Base-by-base conservation (phyloP, 2,113 vertebrate species). In the Athene cunicularia region DNA sequence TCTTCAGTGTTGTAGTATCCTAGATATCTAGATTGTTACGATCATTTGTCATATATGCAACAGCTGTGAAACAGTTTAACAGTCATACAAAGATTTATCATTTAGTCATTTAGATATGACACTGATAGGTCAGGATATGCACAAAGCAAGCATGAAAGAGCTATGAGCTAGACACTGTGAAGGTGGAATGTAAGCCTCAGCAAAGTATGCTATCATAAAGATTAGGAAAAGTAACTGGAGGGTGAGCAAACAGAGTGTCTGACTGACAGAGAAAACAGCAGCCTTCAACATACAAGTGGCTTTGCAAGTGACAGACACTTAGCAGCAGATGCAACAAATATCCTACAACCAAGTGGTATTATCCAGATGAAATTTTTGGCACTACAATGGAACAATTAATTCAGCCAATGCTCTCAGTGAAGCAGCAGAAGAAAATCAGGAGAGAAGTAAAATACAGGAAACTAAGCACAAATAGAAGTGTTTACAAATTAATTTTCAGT, bases 361-460 rank as follows among this genome's bases (percentile, higher is more conserved):
- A 74, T 82, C 49, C 70, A 87, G 70, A 60, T 85, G 41, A 96
- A 94, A 95, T 84, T 88, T 95, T 74, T 47, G 33, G 68, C 81
- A 32, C 63, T 53, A 53, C 35, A 73, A 23, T 35, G 35, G n/a
- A 81, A 64, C 52, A 70, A 77, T 88, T 81, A 58, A 90, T 84
- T 94, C 72, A 88, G 45, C 8, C 58, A 89, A 41, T 62, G 19
- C 11, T 86, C 24, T 37, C 53, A 79, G 53, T 10, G 17, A 70
- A 85, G 56, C 22, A 77, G 41, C 28, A 49, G 45, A 37, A 79
- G 70, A 86, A 74, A 84, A 73, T 56, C 41, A 49, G 68, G 56
- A 60, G 21, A 45, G 9, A 88, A 56, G 50, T 64, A 50, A 95
- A 83, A 90, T 52, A 49, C 35, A 88, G 49, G 13, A 88, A 90